Evolutionary conservation across 2,888 invertebrate species (phyloP).

Genomic region (Ceraclea dissimilis): DNA sequence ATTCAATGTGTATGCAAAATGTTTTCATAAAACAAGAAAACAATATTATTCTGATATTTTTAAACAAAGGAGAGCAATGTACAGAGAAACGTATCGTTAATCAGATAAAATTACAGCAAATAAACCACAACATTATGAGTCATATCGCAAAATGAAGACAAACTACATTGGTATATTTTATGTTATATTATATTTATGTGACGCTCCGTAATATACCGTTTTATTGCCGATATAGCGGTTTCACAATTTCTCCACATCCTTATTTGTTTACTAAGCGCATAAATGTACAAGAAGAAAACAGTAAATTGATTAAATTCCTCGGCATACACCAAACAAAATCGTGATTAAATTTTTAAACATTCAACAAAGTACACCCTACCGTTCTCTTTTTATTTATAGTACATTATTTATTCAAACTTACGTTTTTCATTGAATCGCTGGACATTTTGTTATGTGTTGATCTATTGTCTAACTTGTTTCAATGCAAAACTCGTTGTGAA

Average conservation of each 20-base stretch:
- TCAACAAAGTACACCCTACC: neutral
- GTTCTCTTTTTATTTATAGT: neutral
- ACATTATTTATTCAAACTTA: constrained; percentile 35
- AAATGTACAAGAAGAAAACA: constrained; percentile 2
- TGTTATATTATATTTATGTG: no score
- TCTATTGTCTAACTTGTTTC: neutral
- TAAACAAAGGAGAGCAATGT: no score
- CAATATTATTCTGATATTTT: no score
- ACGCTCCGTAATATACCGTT: neutral
- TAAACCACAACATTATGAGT: neutral
- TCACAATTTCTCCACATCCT: constrained; percentile 10
- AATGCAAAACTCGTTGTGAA: neutral
- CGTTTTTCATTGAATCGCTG: constrained; percentile 53
- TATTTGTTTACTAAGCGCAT: constrained; percentile 4
- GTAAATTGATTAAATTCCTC: constrained; percentile 20
- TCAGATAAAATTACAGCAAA: neutral
- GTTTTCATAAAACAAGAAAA: no score
- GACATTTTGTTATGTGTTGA: constrained; percentile 40
- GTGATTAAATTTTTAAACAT: constrained; percentile 9
- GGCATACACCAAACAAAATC: constrained; percentile 11
- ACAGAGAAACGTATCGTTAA: no score
- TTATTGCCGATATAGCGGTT: neutral
- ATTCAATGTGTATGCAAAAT: no score
- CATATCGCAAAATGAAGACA: neutral
- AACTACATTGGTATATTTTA: no score